These are phyloP conservation scores for Sebastes minor DNA, from an alignment of 2,797 vertebrate genomes.

Conservation along the genomic window DNA sequence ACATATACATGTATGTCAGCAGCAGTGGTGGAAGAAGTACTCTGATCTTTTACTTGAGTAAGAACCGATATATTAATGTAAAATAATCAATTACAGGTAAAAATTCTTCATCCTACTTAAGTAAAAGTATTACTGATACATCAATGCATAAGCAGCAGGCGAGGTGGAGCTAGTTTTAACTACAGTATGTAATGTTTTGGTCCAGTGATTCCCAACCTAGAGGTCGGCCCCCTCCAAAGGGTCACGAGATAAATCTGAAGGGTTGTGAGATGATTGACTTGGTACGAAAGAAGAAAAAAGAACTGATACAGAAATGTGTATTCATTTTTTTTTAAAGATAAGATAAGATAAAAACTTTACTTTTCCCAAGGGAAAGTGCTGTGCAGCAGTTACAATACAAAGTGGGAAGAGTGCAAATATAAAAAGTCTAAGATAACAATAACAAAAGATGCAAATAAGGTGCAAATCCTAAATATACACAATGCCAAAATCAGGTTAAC, in stretches of 20 bases:
- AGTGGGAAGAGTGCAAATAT: not conserved
- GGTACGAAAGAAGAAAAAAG: not conserved
- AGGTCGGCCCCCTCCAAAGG: not conserved
- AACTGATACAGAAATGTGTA: not conserved
- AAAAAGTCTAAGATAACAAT: not conserved
- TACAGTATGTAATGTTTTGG: no score
- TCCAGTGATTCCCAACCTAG: not conserved
- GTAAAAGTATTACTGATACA: not conserved
- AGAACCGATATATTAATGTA: not conserved
- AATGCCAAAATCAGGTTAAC: not conserved
- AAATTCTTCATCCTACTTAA: no score
- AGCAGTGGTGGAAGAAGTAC: not conserved
- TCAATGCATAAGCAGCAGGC: not conserved
- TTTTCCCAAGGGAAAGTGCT: not conserved
- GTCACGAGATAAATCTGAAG: not conserved
- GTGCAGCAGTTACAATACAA: not conserved
- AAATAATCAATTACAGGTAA: accelerated
- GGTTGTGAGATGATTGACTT: not conserved
- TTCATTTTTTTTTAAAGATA: not conserved
- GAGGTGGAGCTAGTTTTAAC: no score
- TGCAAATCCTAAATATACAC: not conserved
- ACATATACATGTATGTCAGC: not conserved
- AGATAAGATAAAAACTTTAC: not conserved
- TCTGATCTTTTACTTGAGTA: not conserved
- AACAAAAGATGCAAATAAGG: not conserved